phyloP scores from a whole-genome alignment of 2,113 vertebrate genomes.

The Sigmodon hispidus region DNA sequence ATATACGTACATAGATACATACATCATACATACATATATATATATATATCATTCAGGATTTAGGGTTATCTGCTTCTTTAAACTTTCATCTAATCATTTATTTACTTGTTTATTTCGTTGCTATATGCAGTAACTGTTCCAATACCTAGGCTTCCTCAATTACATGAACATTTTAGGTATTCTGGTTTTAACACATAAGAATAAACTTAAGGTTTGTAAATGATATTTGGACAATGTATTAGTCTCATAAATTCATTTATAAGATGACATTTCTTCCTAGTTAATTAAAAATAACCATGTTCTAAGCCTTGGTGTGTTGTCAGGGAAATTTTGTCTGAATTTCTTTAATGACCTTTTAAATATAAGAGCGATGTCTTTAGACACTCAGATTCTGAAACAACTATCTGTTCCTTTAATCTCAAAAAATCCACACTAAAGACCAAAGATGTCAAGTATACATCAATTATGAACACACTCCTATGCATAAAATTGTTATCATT shows the following conservation, averaged over 20 bases:
- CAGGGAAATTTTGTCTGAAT: not conserved
- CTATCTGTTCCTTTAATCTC: not conserved
- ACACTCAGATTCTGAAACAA: not conserved
- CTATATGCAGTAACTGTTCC: not conserved
- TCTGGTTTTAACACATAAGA: slow-evolving; percentile 29
- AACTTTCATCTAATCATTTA: slow-evolving; percentile 44
- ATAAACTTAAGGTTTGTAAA: slow-evolving; percentile 20
- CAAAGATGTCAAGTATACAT: not conserved
- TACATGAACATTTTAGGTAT: slow-evolving; percentile 17
- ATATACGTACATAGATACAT: not conserved
- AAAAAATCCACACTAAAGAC: slow-evolving; percentile 33
- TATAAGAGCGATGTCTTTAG: not conserved
- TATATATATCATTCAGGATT: not conserved
- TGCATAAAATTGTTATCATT: not conserved
- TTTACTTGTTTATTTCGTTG: slow-evolving; percentile 30
- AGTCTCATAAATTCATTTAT: slow-evolving; percentile 37
- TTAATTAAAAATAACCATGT: not conserved
- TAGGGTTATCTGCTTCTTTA: not conserved
- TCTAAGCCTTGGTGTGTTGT: not conserved
- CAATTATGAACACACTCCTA: slow-evolving; percentile 1
- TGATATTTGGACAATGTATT: slow-evolving; percentile 39
- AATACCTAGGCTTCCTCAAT: slow-evolving; percentile 1
- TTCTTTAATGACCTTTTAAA: slow-evolving; percentile 17
- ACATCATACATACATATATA: not conserved
- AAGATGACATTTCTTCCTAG: slow-evolving; percentile 5